Percentiles rank a stretch among this genome's conserved stretches.
Evolutionary conservation across 2,888 invertebrate species (phyloP).

Genomic region (Cerastoderma edule): DNA sequence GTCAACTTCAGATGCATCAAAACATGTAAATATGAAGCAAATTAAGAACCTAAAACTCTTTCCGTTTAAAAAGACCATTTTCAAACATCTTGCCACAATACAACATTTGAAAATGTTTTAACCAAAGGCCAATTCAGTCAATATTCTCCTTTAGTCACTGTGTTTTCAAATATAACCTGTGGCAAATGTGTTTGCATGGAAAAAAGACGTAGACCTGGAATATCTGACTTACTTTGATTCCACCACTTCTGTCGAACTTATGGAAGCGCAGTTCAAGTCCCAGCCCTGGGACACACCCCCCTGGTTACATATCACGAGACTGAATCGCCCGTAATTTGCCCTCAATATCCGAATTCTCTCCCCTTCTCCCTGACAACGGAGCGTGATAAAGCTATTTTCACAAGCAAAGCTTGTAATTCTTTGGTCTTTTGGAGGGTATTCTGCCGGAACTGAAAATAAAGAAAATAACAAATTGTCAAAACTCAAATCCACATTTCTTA

Average conservation of each 20-base stretch:
- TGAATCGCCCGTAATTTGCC: slow-evolving; percentile 96
- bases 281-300: slow-evolving; percentile 95
- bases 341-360: slow-evolving; percentile 95
- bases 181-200: too few species aligned
- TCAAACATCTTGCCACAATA: too few species aligned
- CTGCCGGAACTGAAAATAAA: slow-evolving; percentile 50
- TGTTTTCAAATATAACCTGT: too few species aligned
- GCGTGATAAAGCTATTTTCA: slow-evolving; percentile 94
- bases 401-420: slow-evolving; percentile 94
- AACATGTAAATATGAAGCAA: too few species aligned
- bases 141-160: too few species aligned
- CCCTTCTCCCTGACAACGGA: slow-evolving; percentile 93
- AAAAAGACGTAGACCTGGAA: too few species aligned
- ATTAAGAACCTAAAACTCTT: too few species aligned
- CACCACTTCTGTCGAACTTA: slow-evolving; percentile 93
- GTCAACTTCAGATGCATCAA: too few species aligned
- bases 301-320: slow-evolving; percentile 97
- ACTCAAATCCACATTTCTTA: not conserved
- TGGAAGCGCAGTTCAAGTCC: slow-evolving; percentile 98
- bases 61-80: too few species aligned
- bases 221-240: slow-evolving; percentile 19
- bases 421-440: slow-evolving; percentile 37
- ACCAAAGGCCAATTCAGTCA: too few species aligned
- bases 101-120: not conserved
- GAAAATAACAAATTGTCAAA: not conserved